Evolutionary conservation across 2,113 vertebrate species (phyloP).

Genomic region (Neolamprologus sp.): DNA sequence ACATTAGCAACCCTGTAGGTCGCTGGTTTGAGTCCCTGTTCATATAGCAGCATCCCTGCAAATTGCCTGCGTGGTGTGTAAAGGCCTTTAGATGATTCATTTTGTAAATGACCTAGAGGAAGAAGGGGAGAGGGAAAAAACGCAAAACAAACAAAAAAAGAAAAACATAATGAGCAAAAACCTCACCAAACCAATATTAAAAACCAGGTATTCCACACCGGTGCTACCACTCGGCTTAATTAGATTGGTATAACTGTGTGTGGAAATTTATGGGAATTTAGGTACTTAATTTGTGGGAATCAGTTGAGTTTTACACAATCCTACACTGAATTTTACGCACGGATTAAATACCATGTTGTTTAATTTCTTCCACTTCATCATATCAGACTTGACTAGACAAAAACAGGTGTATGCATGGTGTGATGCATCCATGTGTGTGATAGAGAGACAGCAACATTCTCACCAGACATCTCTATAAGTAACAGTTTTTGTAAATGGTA

Average conservation of each 20-base stretch:
- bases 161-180: neutral
- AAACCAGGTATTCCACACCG: neutral
- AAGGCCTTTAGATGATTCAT: neutral
- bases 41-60: neutral
- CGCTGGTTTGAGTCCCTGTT: neutral
- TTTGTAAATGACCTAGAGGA: neutral
- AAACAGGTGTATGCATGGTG: neutral
- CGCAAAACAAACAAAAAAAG: neutral
- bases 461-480: neutral
- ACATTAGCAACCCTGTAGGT: neutral
- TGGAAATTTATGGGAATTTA: neutral
- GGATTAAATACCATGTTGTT: neutral
- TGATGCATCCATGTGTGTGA: neutral
- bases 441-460: neutral
- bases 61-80: neutral
- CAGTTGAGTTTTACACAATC: neutral
- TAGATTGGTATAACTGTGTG: neutral
- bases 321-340: neutral
- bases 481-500: neutral
- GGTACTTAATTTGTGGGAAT: neutral
- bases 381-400: neutral
- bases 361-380: neutral
- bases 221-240: neutral
- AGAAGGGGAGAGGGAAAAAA: neutral
- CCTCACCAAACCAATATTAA: neutral